Evolutionary conservation across 2,113 vertebrate genomes (phyloP).

Genomic region (Manacus vitellinus): DNA sequence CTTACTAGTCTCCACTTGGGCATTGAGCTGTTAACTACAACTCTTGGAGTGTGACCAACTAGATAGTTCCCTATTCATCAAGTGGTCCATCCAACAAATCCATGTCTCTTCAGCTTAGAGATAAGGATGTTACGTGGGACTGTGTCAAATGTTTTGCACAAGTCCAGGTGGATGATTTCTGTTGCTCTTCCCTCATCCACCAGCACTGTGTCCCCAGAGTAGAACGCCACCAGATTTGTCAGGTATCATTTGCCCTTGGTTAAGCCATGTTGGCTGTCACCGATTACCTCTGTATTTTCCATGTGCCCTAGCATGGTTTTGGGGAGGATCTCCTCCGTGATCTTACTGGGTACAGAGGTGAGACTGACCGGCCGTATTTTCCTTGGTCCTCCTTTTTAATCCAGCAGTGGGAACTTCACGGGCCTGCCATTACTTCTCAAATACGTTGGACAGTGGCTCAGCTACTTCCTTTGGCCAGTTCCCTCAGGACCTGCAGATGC

Average conservation of each 20-base stretch:
- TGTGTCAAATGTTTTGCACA: background rate
- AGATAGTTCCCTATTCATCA: background rate
- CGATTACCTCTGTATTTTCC: background rate
- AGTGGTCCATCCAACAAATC: background rate
- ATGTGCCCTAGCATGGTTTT: background rate
- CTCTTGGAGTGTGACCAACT: background rate
- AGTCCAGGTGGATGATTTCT: background rate
- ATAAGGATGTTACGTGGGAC: background rate
- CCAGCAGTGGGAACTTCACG: rapidly evolving
- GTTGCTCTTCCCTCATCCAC: background rate
- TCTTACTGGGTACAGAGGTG: background rate
- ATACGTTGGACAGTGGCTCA: background rate
- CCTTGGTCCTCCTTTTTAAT: background rate
- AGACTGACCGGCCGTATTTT: background rate
- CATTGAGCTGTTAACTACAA: background rate
- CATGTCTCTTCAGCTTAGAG: background rate
- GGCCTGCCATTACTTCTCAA: background rate
- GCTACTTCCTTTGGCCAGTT: background rate
- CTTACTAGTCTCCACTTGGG: background rate
- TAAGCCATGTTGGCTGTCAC: background rate
- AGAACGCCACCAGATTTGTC: background rate
- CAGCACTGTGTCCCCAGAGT: too few species aligned
- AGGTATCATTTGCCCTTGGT: background rate
- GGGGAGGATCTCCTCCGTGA: background rate
- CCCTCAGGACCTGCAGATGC: background rate